These are phyloP conservation scores for Toxostoma redivivum DNA, from an alignment of 2,113 vertebrate species.

Conservation along the genomic window DNA sequence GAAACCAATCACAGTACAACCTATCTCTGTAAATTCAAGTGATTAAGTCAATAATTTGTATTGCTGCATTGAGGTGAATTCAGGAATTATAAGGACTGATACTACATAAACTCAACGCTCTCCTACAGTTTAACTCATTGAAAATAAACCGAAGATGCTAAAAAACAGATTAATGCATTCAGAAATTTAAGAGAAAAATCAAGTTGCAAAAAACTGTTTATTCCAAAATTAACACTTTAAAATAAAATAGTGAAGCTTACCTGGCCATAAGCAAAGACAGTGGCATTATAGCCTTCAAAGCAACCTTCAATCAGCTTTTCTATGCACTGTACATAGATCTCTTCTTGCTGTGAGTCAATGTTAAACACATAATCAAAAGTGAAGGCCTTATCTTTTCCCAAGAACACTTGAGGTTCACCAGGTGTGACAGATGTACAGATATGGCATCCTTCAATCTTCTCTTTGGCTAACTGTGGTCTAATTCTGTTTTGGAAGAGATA, in stretches of 20 bases:
- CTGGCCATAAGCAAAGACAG: constrained; percentile 97
- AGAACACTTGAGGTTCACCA: constrained; percentile 92
- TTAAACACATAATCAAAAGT: constrained; percentile 95
- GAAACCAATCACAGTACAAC: neutral
- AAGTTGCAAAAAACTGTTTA: neutral
- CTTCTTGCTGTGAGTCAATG: constrained; percentile 88
- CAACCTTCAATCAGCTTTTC: constrained; percentile 95
- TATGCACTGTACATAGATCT: constrained; percentile 87
- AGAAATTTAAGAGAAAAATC: neutral
- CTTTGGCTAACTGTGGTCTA: constrained; percentile 93
- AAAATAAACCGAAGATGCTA: neutral
- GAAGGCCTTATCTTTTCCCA: constrained; percentile 98
- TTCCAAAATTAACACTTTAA: neutral
- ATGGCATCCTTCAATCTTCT: constrained; percentile 98
- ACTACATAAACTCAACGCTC: neutral
- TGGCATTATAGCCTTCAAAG: constrained; percentile 97
- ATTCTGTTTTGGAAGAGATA: constrained; percentile 76
- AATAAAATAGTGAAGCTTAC: constrained; percentile 62
- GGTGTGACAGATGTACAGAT: constrained; percentile 95
- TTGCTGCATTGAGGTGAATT: neutral
- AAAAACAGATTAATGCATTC: neutral
- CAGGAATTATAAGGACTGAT: neutral
- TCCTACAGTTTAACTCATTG: neutral
- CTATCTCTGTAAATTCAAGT: neutral
- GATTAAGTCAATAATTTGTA: neutral